Base-by-base conservation (phyloP, 1,140 invertebrate species). In the Pogonomyrmex californicus region DNA sequence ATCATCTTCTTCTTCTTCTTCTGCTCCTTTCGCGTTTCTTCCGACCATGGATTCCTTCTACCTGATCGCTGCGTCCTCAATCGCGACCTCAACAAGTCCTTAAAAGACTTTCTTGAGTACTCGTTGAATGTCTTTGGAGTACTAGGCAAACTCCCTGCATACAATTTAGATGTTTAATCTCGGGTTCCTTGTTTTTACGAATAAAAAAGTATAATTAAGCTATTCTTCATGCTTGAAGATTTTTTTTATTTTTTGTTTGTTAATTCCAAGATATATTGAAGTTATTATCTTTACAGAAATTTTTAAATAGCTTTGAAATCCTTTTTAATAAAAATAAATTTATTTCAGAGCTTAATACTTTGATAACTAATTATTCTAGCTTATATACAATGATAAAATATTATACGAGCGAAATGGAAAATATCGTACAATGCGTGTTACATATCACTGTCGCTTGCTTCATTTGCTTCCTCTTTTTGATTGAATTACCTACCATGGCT, bases 1-100 rank as follows among this genome's bases (percentile, higher is more conserved):
- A n/a, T n/a, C n/a, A n/a, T 54, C 81, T 54, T 38, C 23, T 58
- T 62, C 51, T 66, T 17, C 58, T 65, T 49, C 56, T 76, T 62
- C 47, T 66, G 54, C 41, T 85, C 49, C 63, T 41, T 62, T 83
- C 49, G 49, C 49, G 47, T 60, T 83, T 87, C 82, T 77, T 47
- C 63, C 10, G 49, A 54, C 58, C 73, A 47, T 65, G 36, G 60
- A 78, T 78, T 56, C n/a, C 23, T 77, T 56, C 77, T 68, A 76
- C 68, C 85, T 85, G 71, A 66, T 58, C 75, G 41, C 68, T 33
- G 66, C 56, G 14, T 73, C 75, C 70, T 30, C 23, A 14, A n/a
- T 85, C 66, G 54, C 60, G 54, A 12, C 62, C 73, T 76, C 79
- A 54, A 62, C 86, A 33, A 7, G 30, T 63, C 60, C 44, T 78